Percentiles rank a stretch among this genome's conserved stretches.
Conservation (phyloP, 2,888 invertebrate genomes). For the Eristalis tenax region DNA sequence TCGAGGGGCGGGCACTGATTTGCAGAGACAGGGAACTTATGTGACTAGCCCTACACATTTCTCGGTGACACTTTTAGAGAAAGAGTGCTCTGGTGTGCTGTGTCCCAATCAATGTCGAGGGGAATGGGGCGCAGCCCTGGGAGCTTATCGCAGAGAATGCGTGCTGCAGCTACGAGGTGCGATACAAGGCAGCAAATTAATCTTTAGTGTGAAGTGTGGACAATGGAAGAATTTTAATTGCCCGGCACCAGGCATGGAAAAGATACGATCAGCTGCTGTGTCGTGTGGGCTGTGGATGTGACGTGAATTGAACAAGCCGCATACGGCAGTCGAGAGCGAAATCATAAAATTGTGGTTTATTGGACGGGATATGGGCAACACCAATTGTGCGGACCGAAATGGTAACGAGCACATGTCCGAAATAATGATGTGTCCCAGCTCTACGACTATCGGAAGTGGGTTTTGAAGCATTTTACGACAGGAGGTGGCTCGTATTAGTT, state of each 20-base stretch:
- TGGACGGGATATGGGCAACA: slow-evolving; percentile 34
- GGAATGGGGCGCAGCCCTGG: not conserved
- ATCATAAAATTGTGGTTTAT: slow-evolving; percentile 34
- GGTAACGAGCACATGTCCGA: slow-evolving; percentile 5
- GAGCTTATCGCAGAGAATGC: slow-evolving; percentile 45
- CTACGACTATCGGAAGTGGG: not conserved
- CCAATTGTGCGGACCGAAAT: not conserved
- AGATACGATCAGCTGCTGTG: slow-evolving; percentile 27
- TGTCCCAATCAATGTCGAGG: not conserved
- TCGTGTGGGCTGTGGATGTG: slow-evolving; percentile 5
- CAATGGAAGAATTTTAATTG: slow-evolving; percentile 62
- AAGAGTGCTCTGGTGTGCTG: slow-evolving; percentile 22
- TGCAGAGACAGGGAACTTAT: slow-evolving; percentile 19
- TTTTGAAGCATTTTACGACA: not conserved
- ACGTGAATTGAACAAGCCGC: slow-evolving; percentile 10
- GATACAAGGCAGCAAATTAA: slow-evolving; percentile 52
- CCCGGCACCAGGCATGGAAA: slow-evolving; percentile 28
- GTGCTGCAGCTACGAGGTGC: slow-evolving; percentile 33
- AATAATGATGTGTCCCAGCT: slow-evolving; percentile 9
- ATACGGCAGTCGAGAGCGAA: slow-evolving; percentile 1
- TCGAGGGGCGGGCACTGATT: not conserved
- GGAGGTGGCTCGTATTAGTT: not conserved
- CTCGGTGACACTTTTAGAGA: slow-evolving; percentile 31
- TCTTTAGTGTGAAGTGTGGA: slow-evolving; percentile 47
- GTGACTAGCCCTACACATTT: slow-evolving; percentile 40